Base-by-base conservation (phyloP, 2,888 invertebrate species). In the Nasonia oneida region DNA sequence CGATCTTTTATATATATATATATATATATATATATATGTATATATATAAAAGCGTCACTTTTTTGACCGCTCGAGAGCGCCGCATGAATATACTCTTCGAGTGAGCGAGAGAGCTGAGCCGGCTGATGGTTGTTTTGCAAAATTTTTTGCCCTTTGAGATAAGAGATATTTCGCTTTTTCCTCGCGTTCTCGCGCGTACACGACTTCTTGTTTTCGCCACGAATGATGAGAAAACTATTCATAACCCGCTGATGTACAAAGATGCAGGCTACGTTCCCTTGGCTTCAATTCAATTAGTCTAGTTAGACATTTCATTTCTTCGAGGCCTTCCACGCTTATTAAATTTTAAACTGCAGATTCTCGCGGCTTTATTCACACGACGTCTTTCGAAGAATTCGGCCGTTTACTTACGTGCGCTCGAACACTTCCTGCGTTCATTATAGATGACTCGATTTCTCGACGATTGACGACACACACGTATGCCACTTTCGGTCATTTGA, bases 361-460 rank as follows among this genome's bases (percentile, higher is more conserved):
- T 64, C 50, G 37, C 3, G 10, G 50, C n/a, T 47, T 64, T 82
- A 82, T 67, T 75, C 75, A 67, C 67, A 67, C 47, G 47, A 0
- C 1, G 61, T 53, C 70, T 39, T 82, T 82, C 76, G 47, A 8
- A n/a, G 82, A 82, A 82, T 39, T 39, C 39, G 53, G n/a, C 42
- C 50, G 53, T 12, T 33, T 15, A 50, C 42, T 15, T 23, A 23
- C n/a, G 57, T n/a, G 33, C 12, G 6, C 4, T n/a, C 39, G 33
- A 67, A 39, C 14, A 23, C 47, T 76, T 50, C 67, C 76, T 50
- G 70, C 50, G n/a, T 82, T 82, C 70, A 23, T 70, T 39, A 8
- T 12, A 23, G 39, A 53, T 76, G 82, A 82, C 23, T 67, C 82
- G 82, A 2, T 15, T 71, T 39, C 14, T 39, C 8, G 29, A n/a